These are phyloP conservation scores for Nothobranchius furzeri DNA, from an alignment of 2,113 vertebrate species.

Conservation along the genomic window DNA sequence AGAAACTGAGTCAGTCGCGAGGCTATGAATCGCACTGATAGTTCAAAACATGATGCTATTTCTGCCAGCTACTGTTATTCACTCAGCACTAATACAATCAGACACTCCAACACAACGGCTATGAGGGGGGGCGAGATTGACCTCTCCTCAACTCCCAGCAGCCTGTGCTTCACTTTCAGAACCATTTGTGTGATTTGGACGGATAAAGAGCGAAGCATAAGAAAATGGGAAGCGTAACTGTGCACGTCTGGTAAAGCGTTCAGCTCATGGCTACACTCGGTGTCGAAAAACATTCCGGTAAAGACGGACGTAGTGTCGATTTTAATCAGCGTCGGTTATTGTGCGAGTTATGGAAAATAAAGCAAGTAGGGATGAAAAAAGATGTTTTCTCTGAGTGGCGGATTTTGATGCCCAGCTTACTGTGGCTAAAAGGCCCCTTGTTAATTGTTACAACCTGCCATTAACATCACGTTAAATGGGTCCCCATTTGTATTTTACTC, in stretches of 20 bases:
- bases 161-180: constrained; percentile 46
- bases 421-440: constrained; percentile 40
- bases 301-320: neutral
- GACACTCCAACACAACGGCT: constrained; percentile 70
- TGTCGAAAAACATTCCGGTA: neutral
- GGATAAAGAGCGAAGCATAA: constrained; percentile 13
- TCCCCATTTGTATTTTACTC: constrained; percentile 57
- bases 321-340: neutral
- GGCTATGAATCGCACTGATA: constrained; percentile 61
- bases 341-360: neutral
- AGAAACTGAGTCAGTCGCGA: constrained; percentile 68
- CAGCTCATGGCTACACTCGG: neutral
- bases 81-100: constrained; percentile 72
- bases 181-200: constrained; percentile 37
- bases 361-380: neutral
- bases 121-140: constrained; percentile 66
- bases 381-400: constrained; percentile 13
- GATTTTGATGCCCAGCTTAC: constrained; percentile 36
- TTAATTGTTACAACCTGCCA: constrained; percentile 43
- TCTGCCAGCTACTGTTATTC: constrained; percentile 72
- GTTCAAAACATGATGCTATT: constrained; percentile 73
- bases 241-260: neutral
- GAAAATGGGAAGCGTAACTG: neutral
- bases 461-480: constrained; percentile 66
- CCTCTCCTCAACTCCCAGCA: constrained; percentile 63